A percentile compares a stretch with the other conserved stretches of the same genome.
Conservation (phyloP, 1,140 invertebrate genomes). For the Heliconius himera region DNA sequence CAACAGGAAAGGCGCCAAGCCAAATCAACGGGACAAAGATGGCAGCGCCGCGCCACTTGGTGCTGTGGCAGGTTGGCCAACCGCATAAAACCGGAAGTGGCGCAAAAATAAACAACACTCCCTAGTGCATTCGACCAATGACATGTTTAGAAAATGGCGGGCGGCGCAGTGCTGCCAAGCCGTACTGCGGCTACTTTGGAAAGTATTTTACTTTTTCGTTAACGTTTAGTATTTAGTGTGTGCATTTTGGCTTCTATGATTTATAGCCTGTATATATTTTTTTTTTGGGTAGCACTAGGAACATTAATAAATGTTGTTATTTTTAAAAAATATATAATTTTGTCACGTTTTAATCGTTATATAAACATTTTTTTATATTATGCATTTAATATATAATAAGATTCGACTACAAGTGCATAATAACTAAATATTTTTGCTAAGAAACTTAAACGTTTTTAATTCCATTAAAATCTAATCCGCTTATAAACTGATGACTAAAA, state of each 20-base stretch:
- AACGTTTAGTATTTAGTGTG: not conserved
- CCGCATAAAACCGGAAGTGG: slow-evolving; percentile 55
- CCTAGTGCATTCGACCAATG: slow-evolving; percentile 48
- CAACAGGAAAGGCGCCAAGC: slow-evolving; percentile 79
- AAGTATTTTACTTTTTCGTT: not conserved
- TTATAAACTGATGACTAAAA: too few relatives aligned
- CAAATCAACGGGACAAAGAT: slow-evolving; percentile 72
- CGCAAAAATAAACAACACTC: slow-evolving; percentile 57
- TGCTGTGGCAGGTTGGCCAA: slow-evolving; percentile 59
- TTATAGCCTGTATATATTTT: not conserved
- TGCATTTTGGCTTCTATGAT: not conserved
- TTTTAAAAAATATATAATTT: too few relatives aligned
- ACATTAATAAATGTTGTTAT: not conserved
- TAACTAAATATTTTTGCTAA: too few relatives aligned
- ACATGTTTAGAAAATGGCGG: slow-evolving; percentile 55
- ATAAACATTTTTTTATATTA: too few relatives aligned
- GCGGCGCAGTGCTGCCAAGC: slow-evolving; percentile 55
- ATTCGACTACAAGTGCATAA: too few relatives aligned
- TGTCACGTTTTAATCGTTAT: too few relatives aligned
- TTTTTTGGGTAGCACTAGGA: not conserved
- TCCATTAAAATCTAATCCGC: too few relatives aligned
- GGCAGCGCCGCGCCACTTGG: slow-evolving; percentile 59
- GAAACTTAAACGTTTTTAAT: too few relatives aligned
- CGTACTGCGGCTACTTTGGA: slow-evolving; percentile 5
- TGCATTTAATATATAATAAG: too few relatives aligned